Conservation (phyloP, 2,113 vertebrate genomes). For the Myiagra hebetior region DNA sequence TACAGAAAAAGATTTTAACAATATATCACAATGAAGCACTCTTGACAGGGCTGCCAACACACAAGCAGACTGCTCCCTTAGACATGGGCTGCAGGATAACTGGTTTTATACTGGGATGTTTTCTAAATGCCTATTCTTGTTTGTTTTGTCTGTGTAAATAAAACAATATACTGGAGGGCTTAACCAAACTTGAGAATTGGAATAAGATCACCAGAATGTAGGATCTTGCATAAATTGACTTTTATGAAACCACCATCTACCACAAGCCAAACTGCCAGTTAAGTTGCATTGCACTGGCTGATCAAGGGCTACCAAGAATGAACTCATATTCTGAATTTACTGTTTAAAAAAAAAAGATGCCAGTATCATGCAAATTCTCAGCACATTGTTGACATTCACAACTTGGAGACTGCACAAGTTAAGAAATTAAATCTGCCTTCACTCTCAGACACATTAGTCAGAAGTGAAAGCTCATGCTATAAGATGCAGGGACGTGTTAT, state of each 20-base stretch:
- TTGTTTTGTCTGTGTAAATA: not conserved
- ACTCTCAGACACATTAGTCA: not conserved
- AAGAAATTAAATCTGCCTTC: not conserved
- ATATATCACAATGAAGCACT: not conserved
- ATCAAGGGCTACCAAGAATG: not conserved
- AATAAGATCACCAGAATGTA: not conserved
- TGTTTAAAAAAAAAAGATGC: not conserved
- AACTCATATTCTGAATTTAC: not conserved
- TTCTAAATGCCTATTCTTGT: not conserved
- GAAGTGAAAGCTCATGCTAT: not conserved
- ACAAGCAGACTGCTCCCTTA: not conserved
- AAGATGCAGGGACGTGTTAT: not conserved
- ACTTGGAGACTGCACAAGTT: not conserved
- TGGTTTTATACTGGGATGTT: not conserved
- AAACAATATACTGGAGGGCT: not conserved
- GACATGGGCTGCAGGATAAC: fast-evolving
- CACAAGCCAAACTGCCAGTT: not conserved
- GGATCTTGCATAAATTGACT: not conserved
- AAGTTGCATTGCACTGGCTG: not conserved
- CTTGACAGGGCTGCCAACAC: not conserved
- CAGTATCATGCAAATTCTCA: not conserved
- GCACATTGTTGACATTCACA: not conserved
- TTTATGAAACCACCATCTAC: not conserved
- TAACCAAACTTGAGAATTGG: not conserved
- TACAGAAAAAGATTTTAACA: not conserved